Conservation (phyloP, 2,888 invertebrate species). For the Papilio gigon region DNA sequence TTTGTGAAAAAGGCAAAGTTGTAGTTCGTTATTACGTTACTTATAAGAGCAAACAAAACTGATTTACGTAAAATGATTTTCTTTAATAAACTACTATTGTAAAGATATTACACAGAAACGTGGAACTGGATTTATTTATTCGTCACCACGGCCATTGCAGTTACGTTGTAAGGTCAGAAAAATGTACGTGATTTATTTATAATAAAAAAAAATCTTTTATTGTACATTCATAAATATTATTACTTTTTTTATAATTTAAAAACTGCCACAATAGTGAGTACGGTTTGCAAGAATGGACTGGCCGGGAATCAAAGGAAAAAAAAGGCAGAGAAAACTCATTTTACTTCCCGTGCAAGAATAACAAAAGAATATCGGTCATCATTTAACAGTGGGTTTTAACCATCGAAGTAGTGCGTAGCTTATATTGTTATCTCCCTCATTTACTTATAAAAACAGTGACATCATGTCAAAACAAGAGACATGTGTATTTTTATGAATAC, state of each 20-base stretch:
- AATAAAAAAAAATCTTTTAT: neutral
- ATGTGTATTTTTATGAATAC: too few species aligned
- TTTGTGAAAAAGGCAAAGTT: neutral
- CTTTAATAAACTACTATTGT: neutral
- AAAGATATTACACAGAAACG: neutral
- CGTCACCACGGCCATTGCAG: neutral
- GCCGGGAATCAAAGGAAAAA: too few species aligned
- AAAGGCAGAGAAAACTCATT: neutral
- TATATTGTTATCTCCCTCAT: too few species aligned
- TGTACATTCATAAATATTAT: neutral
- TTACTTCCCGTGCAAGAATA: too few species aligned
- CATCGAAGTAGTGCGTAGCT: too few species aligned
- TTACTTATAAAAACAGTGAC: too few species aligned
- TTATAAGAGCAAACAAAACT: neutral
- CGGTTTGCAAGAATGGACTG: neutral
- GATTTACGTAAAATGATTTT: neutral
- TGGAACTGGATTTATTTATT: neutral
- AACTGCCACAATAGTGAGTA: neutral
- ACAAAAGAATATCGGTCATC: too few species aligned
- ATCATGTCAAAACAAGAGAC: too few species aligned
- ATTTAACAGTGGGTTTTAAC: too few species aligned
- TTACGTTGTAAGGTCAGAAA: constrained; percentile 1
- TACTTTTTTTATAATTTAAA: constrained; percentile 2
- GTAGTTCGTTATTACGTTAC: neutral
- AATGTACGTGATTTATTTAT: constrained; percentile 12